These are phyloP conservation scores for Cottoperca gobio DNA, from an alignment of 2,797 vertebrate species.

Conservation along the genomic window DNA sequence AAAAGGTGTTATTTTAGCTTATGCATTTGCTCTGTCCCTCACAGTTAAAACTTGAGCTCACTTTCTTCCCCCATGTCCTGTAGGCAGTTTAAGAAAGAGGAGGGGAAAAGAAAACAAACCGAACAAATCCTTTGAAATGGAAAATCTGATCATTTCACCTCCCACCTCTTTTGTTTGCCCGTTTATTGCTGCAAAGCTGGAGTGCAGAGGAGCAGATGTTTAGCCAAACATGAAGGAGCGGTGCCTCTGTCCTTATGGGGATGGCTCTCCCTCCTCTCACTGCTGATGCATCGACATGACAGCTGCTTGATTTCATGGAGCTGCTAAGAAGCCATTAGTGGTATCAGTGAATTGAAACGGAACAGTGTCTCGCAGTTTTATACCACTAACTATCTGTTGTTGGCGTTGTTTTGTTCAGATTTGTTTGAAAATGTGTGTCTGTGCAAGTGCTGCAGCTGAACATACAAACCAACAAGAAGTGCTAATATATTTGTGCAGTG, in stretches of 20 bases:
- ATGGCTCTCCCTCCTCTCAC: conserved; percentile 90
- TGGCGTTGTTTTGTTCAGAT: conserved; percentile 75
- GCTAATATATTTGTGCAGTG: conserved; percentile 82
- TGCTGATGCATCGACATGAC: conserved; percentile 98
- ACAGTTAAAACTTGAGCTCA: conserved; percentile 60
- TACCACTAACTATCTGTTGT: conserved; percentile 91
- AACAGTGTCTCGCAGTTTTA: conserved; percentile 88
- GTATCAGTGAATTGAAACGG: conserved; percentile 98
- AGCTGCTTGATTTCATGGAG: conserved; percentile 99
- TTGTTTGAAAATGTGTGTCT: conserved; percentile 51
- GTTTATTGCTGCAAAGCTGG: conserved; percentile 91
- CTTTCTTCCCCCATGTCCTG: conserved; percentile 57
- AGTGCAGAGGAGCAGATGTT: conserved; percentile 98
- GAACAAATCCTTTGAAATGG: conserved; percentile 84
- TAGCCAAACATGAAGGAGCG: conserved; percentile 94
- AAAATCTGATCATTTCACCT: conserved; percentile 86
- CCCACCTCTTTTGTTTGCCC: conserved; percentile 93
- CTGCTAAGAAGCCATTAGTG: conserved; percentile 99
- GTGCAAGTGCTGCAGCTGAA: conserved; percentile 77
- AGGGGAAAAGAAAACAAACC: conserved; percentile 63
- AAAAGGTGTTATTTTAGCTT: conserved; percentile 53
- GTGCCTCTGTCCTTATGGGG: conserved; percentile 95
- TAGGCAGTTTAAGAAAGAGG: conserved; percentile 60
- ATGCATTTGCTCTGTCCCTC: conserved; percentile 27
- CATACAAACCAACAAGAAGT: conserved; percentile 79